Evolutionary conservation across 1,140 invertebrate genomes (phyloP), one percentile per base, ranked within the genome.

Genomic region (Protaetia brevitarsis): DNA sequence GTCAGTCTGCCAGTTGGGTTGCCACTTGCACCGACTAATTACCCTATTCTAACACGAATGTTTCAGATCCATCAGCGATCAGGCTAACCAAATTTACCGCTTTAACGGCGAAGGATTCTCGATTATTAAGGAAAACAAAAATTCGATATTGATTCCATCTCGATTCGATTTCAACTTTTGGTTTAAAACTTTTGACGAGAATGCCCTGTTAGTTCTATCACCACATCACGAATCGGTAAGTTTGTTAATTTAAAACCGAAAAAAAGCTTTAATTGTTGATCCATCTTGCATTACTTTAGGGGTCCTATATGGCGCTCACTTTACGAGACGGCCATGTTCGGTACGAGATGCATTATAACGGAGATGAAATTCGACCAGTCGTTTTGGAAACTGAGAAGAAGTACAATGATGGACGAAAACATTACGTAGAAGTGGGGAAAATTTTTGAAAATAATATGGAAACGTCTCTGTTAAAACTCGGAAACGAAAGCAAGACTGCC

Each of bases 131-230:
- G 29, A n/a, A n/a, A n/a, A n/a, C n/a, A n/a, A n/a, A 21, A 45
- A 31, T 29, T 16, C 3, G 6, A 10, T 84, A 82, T 11, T 82
- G 83, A 84, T 1, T 88, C 91, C 72, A 86, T 88, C 70, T 85
- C 86, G 73, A 86, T 88, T 70, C 76, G 88, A 87, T 34, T 83
- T 97, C 1, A 86, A 87, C 11, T 84, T 97, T 45, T 88, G 86
- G 67, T 95, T 97, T 77, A 86, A 87, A 66, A 95, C 93, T 0
- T 89, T 89, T 70, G 94, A 96, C 79, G 90, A 95, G 76, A 88
- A 96, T 79, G 91, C 93, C 1, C 77, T 96, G 4, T 82, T 97
- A 0, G 95, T 97, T 76, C 80, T 96, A 34, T 89, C 92, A 23
- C 84, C 89, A 10, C 92, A 93, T 78, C 83, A 83, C 64, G 80